phyloP scores from a whole-genome alignment of 1,140 invertebrate genomes.

The Magallana gigas region DNA sequence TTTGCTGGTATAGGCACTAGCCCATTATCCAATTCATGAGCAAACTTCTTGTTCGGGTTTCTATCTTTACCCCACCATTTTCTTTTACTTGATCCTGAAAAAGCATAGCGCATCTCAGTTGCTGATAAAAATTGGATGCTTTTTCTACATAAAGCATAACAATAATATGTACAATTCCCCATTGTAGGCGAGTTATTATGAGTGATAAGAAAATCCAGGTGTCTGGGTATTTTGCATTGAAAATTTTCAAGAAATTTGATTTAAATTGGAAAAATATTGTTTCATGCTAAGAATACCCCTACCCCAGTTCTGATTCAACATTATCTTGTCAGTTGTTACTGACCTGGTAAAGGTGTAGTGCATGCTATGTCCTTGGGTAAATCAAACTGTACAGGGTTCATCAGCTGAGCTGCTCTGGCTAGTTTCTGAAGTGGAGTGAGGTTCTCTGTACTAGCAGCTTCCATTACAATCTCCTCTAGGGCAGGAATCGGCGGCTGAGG shows the following conservation, averaged over 20 bases:
- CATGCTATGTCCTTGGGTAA: constrained; percentile 89
- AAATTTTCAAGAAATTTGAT: too few relatives aligned
- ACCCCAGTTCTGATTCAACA: too few relatives aligned
- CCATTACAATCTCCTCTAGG: constrained; percentile 56
- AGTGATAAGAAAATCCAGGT: too few relatives aligned
- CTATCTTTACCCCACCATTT: constrained; percentile 72
- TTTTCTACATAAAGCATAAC: too few relatives aligned
- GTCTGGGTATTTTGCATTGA: too few relatives aligned
- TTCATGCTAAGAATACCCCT: too few relatives aligned
- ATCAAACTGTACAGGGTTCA: constrained; percentile 94
- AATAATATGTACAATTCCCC: too few relatives aligned
- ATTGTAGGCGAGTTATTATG: too few relatives aligned
- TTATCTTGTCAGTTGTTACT: constrained; percentile 58
- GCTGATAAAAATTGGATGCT: too few relatives aligned
- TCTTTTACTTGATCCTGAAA: constrained; percentile 78
- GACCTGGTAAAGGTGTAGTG: constrained; percentile 90
- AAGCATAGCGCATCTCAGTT: too few relatives aligned
- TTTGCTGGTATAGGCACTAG: constrained; percentile 90
- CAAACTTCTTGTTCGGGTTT: constrained; percentile 78
- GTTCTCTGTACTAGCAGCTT: constrained; percentile 62
- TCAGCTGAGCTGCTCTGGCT: constrained; percentile 87
- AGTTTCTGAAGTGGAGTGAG: constrained; percentile 84
- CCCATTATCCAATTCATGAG: constrained; percentile 87
- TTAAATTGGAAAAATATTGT: too few relatives aligned
- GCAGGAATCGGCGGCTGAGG: constrained; percentile 48